Base-by-base conservation (phyloP, 2,888 invertebrate genomes). In the Conchocele bisecta region DNA sequence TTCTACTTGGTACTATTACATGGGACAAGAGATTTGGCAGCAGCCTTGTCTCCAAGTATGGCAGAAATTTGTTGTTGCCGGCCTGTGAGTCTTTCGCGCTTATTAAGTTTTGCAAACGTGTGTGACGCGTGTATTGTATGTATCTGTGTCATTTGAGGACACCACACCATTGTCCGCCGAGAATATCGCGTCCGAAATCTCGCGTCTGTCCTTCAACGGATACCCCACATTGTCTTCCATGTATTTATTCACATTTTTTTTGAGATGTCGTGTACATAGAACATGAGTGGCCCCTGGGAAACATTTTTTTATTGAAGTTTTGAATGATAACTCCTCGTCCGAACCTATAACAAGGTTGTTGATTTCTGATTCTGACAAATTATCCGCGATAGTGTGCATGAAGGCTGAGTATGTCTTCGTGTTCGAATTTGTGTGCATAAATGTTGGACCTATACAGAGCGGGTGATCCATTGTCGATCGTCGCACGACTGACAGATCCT, bases 201-300 rank as follows among this genome's bases (percentile, higher is more conserved):
- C 6, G 7, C n/a, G n/a, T 42, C 42, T 42, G 9, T 42, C 42
- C 22, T 42, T 42, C 6, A 42, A 20, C 6, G 42, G 42, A 42
- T 9, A 42, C 9, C 42, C 42, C n/a, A 42, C 42, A 42, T 6
- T 42, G 42, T 42, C 22, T 42, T 42, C 42, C 22, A 42, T 17
- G 22, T 42, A 42, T 7, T 42, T 22, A 42, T 42, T 42, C n/a
- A 22, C 42, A 15, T 42, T 42, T 42, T 42, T 42, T 22, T 22
- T 6, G n/a, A 42, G n/a, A 42, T 42, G 42, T 42, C 42, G n/a
- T 6, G 42, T 42, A 22, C 42, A 42, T 15, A 42, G n/a, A 6
- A 42, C 42, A 15, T 42, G 42, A 11, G 42, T 42, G 22, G 42
- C n/a, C n/a, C n/a, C 42, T 7, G 42, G 42, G 42, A 42, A 42